Evolutionary conservation across 1,140 invertebrate species (phyloP), one percentile per base, ranked within the genome.

Genomic region (Pinna nobilis): DNA sequence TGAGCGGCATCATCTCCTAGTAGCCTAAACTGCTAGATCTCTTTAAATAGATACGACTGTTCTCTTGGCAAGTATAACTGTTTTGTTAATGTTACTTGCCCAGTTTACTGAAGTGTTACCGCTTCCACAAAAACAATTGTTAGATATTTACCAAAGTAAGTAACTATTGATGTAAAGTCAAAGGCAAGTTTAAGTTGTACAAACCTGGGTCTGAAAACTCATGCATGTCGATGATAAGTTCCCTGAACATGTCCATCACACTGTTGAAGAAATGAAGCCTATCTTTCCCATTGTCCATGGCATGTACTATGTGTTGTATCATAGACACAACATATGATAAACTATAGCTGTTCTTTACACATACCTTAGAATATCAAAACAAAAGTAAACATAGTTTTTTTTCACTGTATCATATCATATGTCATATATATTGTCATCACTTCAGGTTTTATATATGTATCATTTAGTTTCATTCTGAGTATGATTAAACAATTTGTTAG

Each of bases 181-280:
- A n/a, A n/a, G n/a, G n/a, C n/a, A n/a, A n/a, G n/a, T n/a, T n/a
- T n/a, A n/a, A n/a, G 3, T 50, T n/a, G n/a, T n/a, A n/a, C 59
- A 61, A 74, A 85, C 86, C 82, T 79, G 78, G 69, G 30, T 83
- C 82, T 57, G 69, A 80, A 72, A 86, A 88, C 63, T 88, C 86
- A 79, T 88, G 85, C 28, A 87, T 68, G 57, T 87, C 86, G 6
- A 87, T 63, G n/a, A 88, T 82, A 5, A 85, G 76, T 57, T 87
- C 86, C 59, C 81, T 84, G 77, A 88, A 88, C 75, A 83, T 86
- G 59, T 88, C 84, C 66, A 84, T 80, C 25, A 88, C 79, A 57
- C 79, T 80, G 57, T 83, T 82, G 44, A 88, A 75, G 69, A 86
- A 86, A 28, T 70, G 61, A 9, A 82, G 70, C 66, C 81, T 77